phyloP scores from a whole-genome alignment of 2,797 vertebrate genomes.

The Sebastes minor region DNA sequence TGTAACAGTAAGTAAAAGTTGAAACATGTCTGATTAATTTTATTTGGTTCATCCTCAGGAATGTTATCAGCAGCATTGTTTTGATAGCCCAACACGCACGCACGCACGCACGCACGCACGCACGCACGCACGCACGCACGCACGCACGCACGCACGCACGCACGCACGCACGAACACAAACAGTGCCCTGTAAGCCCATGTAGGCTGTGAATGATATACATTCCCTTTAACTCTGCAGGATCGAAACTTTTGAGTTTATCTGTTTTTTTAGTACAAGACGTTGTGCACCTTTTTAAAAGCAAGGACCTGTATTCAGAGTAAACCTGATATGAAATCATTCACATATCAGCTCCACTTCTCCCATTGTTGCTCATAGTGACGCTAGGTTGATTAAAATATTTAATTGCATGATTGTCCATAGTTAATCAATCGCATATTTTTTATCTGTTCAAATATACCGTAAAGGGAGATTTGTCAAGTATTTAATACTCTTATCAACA shows the following conservation, averaged over 20 bases:
- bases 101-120: not conserved
- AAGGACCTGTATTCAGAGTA: not conserved
- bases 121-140: not conserved
- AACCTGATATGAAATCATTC: not conserved
- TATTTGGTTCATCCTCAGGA: slow-evolving; percentile 22
- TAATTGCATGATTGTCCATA: no score
- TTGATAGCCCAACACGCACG: not conserved
- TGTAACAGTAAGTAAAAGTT: not conserved
- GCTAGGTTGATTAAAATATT: no score
- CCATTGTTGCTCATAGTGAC: not conserved
- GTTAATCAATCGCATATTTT: no score
- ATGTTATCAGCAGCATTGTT: slow-evolving; percentile 17
- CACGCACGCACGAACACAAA: not conserved
- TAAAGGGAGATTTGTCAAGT: no score
- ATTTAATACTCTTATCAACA: no score
- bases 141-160: not conserved
- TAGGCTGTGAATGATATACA: not conserved
- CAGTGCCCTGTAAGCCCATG: not conserved
- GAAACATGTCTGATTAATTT: slow-evolving; percentile 26
- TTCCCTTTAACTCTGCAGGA: not conserved
- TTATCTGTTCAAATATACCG: no score
- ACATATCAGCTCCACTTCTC: not conserved
- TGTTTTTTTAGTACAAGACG: not conserved
- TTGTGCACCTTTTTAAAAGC: not conserved
- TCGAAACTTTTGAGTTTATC: not conserved